Evolutionary conservation across 30 jellyfish, hydroid and myxozoan genomes (phyloP).

Genomic region (Rhopilema esculentum): DNA sequence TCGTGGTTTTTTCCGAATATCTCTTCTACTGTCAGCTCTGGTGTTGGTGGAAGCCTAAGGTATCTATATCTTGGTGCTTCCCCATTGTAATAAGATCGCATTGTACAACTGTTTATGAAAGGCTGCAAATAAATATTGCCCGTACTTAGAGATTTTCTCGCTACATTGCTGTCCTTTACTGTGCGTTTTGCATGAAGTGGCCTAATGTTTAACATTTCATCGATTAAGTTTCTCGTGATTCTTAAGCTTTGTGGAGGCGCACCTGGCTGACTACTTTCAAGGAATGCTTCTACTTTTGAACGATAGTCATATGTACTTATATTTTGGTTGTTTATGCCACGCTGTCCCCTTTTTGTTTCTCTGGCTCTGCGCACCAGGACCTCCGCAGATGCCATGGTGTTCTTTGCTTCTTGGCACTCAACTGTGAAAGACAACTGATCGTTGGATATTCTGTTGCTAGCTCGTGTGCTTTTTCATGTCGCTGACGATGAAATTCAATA

Average conservation of each 20-base stretch:
- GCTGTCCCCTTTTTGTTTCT: background rate
- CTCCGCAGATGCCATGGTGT: background rate
- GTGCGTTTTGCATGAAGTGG: background rate
- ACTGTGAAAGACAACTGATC: background rate
- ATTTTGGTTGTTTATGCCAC: background rate
- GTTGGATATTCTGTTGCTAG: background rate
- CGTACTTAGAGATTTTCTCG: background rate
- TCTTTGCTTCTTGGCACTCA: background rate
- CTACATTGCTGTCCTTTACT: background rate
- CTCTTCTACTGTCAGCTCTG: conserved; percentile 68
- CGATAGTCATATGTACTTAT: background rate
- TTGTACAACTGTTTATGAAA: conserved; percentile 24
- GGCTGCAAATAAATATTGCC: conserved; percentile 44
- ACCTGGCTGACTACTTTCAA: conserved; percentile 46
- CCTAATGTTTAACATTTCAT: background rate
- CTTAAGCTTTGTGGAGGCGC: conserved; percentile 62
- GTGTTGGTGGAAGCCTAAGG: conserved; percentile 77
- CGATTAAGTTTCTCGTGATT: conserved; percentile 21
- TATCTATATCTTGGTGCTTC: conserved; percentile 77
- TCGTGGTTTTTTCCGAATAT: conserved; percentile 19
- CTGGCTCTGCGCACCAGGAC: background rate
- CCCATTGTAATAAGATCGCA: conserved; percentile 49
- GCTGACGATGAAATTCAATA: background rate
- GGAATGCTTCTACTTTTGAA: conserved; percentile 44
- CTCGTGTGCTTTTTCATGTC: background rate